Evolutionary conservation across 2,113 vertebrate genomes (phyloP).

Genomic region (Pogonocichla stellata): DNA sequence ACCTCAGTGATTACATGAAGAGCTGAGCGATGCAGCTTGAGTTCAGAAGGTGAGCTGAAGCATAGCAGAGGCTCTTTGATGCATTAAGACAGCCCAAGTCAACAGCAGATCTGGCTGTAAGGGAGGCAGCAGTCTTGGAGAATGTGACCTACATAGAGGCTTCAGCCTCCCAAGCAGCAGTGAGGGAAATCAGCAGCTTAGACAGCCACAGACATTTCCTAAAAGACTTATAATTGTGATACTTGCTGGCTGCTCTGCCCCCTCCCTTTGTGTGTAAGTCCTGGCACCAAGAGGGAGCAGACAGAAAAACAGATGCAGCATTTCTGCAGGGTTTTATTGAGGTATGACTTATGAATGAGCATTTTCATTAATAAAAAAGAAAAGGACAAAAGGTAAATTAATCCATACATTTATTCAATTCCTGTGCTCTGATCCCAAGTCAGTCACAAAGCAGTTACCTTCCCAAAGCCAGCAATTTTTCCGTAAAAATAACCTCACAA

Average conservation of each 20-base stretch:
- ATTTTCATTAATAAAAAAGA: constrained; percentile 12
- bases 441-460: constrained; percentile 37
- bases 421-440: not conserved
- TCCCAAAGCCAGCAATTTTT: constrained; percentile 8
- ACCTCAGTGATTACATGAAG: constrained; percentile 37
- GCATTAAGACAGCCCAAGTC: constrained; percentile 41
- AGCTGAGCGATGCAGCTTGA: not conserved
- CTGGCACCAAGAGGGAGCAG: not conserved
- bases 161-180: constrained; percentile 36
- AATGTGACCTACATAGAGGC: constrained; percentile 62
- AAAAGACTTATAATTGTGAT: not conserved
- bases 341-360: not conserved
- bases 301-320: not conserved
- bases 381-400: constrained; percentile 6
- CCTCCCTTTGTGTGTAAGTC: not conserved
- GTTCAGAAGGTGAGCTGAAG: constrained; percentile 52
- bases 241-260: not conserved
- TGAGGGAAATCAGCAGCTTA: constrained; percentile 21
- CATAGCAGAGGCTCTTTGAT: constrained; percentile 28
- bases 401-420: constrained; percentile 7
- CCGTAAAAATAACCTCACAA: constrained; percentile 26
- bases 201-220: not conserved
- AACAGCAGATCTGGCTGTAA: constrained; percentile 54
- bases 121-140: constrained; percentile 29
- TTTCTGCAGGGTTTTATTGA: constrained; percentile 9